Percentiles rank a stretch among this genome's conserved stretches.
phyloP scores from a whole-genome alignment of 2,888 invertebrate genomes.

The Spilarctia lutea region DNA sequence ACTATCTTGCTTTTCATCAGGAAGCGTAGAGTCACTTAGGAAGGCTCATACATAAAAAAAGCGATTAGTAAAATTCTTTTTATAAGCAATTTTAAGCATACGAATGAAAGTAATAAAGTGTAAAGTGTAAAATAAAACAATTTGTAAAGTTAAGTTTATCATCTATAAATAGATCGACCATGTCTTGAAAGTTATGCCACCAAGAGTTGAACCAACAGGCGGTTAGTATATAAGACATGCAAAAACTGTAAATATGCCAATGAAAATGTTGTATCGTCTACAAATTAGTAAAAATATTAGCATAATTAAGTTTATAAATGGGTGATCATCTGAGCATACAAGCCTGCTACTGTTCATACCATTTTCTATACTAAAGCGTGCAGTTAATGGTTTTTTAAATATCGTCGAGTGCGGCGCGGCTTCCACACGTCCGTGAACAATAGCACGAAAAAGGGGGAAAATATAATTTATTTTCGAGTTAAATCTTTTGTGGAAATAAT shows the following conservation, averaged over 20 bases:
- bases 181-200: not conserved
- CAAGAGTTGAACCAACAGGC: not conserved
- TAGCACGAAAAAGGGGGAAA: constrained; percentile 80
- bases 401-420: constrained; percentile 77
- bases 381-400: constrained; percentile 86
- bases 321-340: constrained; percentile 50
- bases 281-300: constrained; percentile 24
- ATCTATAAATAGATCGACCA: not conserved
- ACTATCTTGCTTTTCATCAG: no score
- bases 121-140: no score
- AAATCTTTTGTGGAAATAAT: constrained; percentile 88
- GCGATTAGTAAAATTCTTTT: no score
- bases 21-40: no score
- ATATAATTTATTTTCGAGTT: constrained; percentile 87
- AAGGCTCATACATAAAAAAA: no score
- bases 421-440: constrained; percentile 85
- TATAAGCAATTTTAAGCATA: no score
- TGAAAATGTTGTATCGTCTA: constrained; percentile 22
- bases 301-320: constrained; percentile 50
- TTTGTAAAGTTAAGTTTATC: no score
- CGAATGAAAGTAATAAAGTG: no score
- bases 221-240: not conserved
- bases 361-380: constrained; percentile 77
- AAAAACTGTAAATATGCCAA: constrained; percentile 15
- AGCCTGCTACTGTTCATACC: constrained; percentile 49